Percentiles rank a stretch among this genome's conserved stretches.
These are phyloP conservation scores for Spisula solida DNA, from an alignment of 2,888 invertebrate species.

Conservation along the genomic window DNA sequence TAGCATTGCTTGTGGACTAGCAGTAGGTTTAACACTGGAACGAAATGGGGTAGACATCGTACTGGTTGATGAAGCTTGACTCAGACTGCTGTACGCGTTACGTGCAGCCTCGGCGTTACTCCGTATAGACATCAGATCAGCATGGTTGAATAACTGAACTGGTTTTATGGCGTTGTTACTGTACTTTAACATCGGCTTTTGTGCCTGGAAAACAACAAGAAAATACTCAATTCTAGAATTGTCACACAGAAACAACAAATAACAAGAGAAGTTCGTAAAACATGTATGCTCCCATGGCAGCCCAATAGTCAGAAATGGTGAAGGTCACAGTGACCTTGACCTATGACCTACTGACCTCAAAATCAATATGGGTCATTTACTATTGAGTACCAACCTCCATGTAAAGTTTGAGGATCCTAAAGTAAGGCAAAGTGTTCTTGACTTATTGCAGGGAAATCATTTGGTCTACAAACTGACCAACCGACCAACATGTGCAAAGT, in stretches of 20 bases:
- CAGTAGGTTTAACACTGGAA: conserved; percentile 65
- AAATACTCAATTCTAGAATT: too few relatives aligned
- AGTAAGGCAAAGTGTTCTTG: too few relatives aligned
- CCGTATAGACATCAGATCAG: conserved; percentile 71
- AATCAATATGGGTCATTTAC: too few relatives aligned
- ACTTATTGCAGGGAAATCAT: too few relatives aligned
- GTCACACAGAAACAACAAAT: too few relatives aligned
- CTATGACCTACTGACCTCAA: not conserved
- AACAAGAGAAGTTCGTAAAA: too few relatives aligned
- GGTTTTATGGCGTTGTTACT: conserved; percentile 78
- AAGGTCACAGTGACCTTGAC: not conserved
- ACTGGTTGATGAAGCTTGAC: conserved; percentile 68
- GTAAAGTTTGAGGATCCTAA: too few relatives aligned
- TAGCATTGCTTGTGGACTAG: conserved; percentile 58
- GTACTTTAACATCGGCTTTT: conserved; percentile 82
- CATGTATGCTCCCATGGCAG: not conserved
- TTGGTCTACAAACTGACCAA: too few relatives aligned
- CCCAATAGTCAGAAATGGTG: not conserved
- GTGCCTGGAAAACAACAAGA: conserved; percentile 63
- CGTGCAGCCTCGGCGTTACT: conserved; percentile 71
- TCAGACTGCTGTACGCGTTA: conserved; percentile 73
- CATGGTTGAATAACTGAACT: conserved; percentile 77
- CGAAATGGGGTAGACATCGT: conserved; percentile 72
- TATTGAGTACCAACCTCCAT: too few relatives aligned
- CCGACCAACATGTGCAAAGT: too few relatives aligned